Evolutionary conservation across 2,888 invertebrate species (phyloP).

Genomic region (Onthophagus sagittarius): DNA sequence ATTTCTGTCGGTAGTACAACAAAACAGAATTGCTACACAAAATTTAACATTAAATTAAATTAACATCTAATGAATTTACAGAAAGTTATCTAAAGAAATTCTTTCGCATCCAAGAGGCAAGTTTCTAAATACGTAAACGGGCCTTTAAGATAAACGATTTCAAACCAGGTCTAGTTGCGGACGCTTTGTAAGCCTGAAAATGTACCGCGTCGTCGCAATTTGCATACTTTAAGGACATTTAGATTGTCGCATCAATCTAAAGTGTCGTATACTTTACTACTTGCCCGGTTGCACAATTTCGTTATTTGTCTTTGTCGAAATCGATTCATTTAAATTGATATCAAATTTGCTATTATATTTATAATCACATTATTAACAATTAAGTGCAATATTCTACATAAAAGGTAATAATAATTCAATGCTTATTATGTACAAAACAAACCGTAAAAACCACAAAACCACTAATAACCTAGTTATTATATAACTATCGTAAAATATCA

Average conservation of each 20-base stretch:
- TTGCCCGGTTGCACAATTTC: neutral
- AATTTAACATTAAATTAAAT: too few species aligned
- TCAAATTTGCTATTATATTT: too few species aligned
- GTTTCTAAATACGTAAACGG: neutral
- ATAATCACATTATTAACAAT: too few species aligned
- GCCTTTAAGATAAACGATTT: neutral
- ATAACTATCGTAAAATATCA: too few species aligned
- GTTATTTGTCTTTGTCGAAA: neutral
- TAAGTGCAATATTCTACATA: too few species aligned
- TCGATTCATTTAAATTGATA: too few species aligned
- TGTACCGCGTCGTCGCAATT: neutral
- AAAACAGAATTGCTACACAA: neutral
- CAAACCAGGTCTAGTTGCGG: neutral
- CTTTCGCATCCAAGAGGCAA: neutral
- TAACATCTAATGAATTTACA: too few species aligned
- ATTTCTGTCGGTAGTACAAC: neutral
- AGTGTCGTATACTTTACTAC: neutral
- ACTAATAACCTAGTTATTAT: too few species aligned
- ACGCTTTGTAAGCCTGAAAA: neutral
- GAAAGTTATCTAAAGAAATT: neutral
- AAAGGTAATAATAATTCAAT: too few species aligned
- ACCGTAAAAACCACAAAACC: too few species aligned
- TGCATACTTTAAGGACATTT: neutral
- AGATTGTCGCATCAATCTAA: neutral
- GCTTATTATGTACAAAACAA: too few species aligned